These are phyloP conservation scores for Lymantria monacha DNA, from an alignment of 2,888 invertebrate genomes.

Conservation along the genomic window DNA sequence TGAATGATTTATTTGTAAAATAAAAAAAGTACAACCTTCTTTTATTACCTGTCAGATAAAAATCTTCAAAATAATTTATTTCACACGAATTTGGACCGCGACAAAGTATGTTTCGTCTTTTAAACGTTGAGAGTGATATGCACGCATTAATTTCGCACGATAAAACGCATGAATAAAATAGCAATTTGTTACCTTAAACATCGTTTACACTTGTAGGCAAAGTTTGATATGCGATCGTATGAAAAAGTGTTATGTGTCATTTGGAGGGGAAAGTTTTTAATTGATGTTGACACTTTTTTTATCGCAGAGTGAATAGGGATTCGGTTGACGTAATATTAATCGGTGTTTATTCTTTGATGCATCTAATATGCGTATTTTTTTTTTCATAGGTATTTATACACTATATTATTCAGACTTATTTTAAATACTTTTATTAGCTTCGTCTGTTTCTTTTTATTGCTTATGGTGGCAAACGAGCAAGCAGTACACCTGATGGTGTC, in stretches of 20 bases:
- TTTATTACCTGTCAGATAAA: slow-evolving; percentile 1
- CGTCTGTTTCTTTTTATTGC: too few relatives aligned
- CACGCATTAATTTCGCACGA: slow-evolving; percentile 34
- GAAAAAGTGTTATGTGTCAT: slow-evolving; percentile 10
- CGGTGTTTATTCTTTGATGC: too few relatives aligned
- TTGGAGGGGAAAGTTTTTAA: neutral
- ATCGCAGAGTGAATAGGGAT: too few relatives aligned
- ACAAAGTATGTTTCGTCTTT: slow-evolving; percentile 34
- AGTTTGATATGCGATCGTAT: slow-evolving; percentile 19
- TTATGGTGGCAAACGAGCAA: too few relatives aligned
- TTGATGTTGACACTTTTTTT: neutral
- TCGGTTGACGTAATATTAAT: too few relatives aligned
- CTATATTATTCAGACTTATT: too few relatives aligned
- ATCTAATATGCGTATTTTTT: too few relatives aligned
- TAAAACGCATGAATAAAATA: slow-evolving; percentile 43
- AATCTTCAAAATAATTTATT: slow-evolving; percentile 14
- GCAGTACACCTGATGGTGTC: too few relatives aligned
- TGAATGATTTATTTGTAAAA: too few relatives aligned
- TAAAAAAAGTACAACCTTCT: neutral
- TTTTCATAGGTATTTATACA: too few relatives aligned
- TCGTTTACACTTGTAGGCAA: slow-evolving; percentile 21
- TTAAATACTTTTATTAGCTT: too few relatives aligned
- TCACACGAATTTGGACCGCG: slow-evolving; percentile 12
- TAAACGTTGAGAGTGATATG: slow-evolving; percentile 37
- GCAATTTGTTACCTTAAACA: slow-evolving; percentile 33